Base-by-base conservation (phyloP, 92 coral and sea anemone genomes). In the Paragorgia papillata region DNA sequence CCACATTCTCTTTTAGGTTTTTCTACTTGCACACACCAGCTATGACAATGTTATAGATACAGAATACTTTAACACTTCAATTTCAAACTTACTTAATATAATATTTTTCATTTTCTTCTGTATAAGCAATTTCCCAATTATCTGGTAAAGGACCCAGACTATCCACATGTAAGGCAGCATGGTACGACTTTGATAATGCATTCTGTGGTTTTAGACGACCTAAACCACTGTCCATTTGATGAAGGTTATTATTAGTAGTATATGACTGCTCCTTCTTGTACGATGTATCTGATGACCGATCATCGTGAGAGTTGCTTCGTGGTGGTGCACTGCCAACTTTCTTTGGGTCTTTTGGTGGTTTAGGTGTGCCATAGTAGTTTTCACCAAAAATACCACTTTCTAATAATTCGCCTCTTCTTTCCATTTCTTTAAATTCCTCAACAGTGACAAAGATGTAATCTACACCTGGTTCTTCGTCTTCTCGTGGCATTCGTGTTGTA, bases 321-420 rank as follows among this genome's bases (percentile, higher is more conserved):
- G 31, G 64, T 31, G 63, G 64, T 22, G 49, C 34, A 21, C 49
- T 69, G n/a, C n/a, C n/a, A 6, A 71, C 35, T 37, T 71, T 71
- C 50, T 19, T 73, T 10, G 91, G 87, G 9, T 80, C 79, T 21
- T 68, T 84, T 0, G 99, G 99, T 25, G 99, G 99, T 83, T 95
- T 95, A 1, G 99, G 99, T 14, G 99, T 95, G 31, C 99, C 99
- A 69, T 95, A 95, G 31, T 77, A 90, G 68, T 95, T 95, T 10
- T 93, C 99, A 14, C 83, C 99, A 78, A 79, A 95, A 60, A 89
- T 89, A 1, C 99, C 99, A 53, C 92, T 85, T 61, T 95, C 99
- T 10, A 95, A 80, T 3, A 95, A 90, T 40, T 77, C 85, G 0
- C 99, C 99, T 56, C 90, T 86, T 55, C 69, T 60, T 28, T 95